Percentiles rank a stretch among this genome's conserved stretches.
These are phyloP conservation scores for Idaea straminata DNA, from an alignment of 2,888 invertebrate genomes.

Conservation along the genomic window DNA sequence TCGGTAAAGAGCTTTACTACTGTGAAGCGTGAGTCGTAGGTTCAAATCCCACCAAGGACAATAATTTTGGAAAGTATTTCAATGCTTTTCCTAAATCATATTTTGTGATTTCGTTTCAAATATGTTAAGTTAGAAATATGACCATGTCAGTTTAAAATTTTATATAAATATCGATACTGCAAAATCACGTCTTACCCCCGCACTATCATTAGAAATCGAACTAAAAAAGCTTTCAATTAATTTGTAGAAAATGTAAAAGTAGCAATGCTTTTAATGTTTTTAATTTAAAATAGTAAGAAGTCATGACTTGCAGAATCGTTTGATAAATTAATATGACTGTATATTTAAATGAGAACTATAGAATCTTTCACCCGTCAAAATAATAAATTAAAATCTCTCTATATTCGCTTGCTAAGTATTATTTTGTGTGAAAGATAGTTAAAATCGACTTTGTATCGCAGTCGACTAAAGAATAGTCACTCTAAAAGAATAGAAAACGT, in stretches of 20 bases:
- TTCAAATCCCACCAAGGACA: too few species aligned
- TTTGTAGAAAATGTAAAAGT: not conserved
- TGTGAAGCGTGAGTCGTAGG: too few species aligned
- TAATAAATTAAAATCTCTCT: conserved; percentile 23
- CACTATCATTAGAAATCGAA: not conserved
- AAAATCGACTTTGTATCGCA: not conserved
- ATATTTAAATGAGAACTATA: conserved; percentile 25
- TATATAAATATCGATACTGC: not conserved
- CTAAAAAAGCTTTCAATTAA: not conserved
- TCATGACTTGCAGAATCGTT: conserved; percentile 30
- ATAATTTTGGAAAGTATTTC: too few species aligned
- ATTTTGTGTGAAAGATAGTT: conserved; percentile 19
- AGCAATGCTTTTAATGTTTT: not conserved
- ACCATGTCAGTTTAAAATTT: not conserved
- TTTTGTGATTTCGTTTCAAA: not conserved
- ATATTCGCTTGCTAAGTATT: conserved; percentile 8
- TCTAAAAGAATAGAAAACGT: not conserved
- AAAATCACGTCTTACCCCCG: not conserved
- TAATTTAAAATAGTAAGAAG: conserved; percentile 7
- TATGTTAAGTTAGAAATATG: not conserved
- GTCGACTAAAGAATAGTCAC: not conserved
- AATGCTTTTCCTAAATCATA: too few species aligned
- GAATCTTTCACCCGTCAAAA: conserved; percentile 27
- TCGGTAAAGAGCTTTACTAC: too few species aligned
- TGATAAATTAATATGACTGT: conserved; percentile 29